Evolutionary conservation across 2,888 invertebrate species (phyloP), one percentile per base, ranked within the genome.

Genomic region (Heliconius hortense): DNA sequence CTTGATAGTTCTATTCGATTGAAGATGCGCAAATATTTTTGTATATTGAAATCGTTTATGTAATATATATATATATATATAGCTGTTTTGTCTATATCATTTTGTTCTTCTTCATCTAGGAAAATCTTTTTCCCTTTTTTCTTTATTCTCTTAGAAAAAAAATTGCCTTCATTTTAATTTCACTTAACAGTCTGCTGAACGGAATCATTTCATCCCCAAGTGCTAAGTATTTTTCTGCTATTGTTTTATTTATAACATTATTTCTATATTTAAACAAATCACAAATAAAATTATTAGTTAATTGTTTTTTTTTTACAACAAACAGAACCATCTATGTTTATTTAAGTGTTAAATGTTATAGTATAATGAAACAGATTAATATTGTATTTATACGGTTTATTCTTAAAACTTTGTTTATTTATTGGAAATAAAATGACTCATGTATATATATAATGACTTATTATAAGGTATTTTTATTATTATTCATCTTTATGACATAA

Each of bases 1-100:
- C 66, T 71, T 60, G 56, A 69, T 69, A 69, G 69, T 35, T 69
- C 56, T 24, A 28, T 69, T 56, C 56, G 21, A 53, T 21, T 68
- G 28, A 31, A 48, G 68, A 56, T 35, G 53, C 13, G 53, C 31
- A 56, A 69, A 69, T 69, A 69, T 69, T 69, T 53, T 69, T 56
- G n/a, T 69, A 28, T 56, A 5, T 69, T 69, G 0, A 69, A 53
- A 28, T 28, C 5, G 13, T 56, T 56, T 31, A 13, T 53, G 48
- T 69, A 69, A 69, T 53, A 28, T n/a, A 53, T 53, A 1, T 28
- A 69, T 53, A 28, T n/a, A 53, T 53, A 1, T 28, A 4, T 28
- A 11, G n/a, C 35, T 39, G 4, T 35, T 64, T 64, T 35, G 11
- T n/a, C 10, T 64, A 21, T 64, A 59, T 24, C 4, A 4, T 59